phyloP scores from a whole-genome alignment of 2,797 vertebrate genomes.

The Bucorvus abyssinicus region DNA sequence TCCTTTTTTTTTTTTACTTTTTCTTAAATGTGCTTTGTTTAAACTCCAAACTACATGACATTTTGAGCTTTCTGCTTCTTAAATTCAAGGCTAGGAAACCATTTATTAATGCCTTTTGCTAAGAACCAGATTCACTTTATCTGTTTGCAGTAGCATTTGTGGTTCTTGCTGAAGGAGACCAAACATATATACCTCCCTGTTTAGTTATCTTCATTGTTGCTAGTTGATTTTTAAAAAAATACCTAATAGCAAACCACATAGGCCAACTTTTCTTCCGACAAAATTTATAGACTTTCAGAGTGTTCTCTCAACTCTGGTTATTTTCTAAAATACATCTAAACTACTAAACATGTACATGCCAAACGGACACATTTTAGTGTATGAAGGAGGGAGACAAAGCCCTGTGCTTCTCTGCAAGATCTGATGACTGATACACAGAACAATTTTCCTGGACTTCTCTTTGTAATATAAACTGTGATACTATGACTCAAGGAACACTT shows the following conservation, averaged over 20 bases:
- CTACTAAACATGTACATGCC: not conserved
- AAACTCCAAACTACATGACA: not conserved
- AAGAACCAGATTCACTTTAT: not conserved
- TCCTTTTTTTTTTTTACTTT: not conserved
- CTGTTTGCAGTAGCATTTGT: not conserved
- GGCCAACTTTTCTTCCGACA: not conserved
- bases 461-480: not conserved
- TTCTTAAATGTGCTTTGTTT: not conserved
- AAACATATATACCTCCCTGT: not conserved
- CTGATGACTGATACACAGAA: not conserved
- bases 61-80: not conserved
- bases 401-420: not conserved
- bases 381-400: not conserved
- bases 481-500: not conserved
- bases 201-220: not conserved
- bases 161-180: not conserved
- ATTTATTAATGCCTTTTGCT: not conserved
- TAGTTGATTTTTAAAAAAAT: not conserved
- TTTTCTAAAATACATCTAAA: not conserved
- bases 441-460: not conserved
- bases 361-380: not conserved
- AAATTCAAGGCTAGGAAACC: not conserved
- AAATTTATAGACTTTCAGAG: not conserved
- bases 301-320: not conserved
- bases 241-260: not conserved